Base-by-base conservation (phyloP, 2,797 vertebrate genomes). In the Hirundo rustica region DNA sequence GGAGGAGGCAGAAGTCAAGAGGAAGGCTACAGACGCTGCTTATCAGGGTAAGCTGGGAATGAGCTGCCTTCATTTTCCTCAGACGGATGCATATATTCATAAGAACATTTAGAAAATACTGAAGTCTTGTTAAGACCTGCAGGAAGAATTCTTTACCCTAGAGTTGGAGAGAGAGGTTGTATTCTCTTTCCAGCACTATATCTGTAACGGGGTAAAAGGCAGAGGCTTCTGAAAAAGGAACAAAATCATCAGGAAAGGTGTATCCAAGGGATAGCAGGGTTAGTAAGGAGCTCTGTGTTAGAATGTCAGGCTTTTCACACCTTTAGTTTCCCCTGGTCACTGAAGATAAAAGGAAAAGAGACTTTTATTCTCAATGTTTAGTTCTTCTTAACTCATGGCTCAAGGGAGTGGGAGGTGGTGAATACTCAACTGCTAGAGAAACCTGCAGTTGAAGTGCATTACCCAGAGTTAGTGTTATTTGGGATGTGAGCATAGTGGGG, bases 1-100 rank as follows among this genome's bases (percentile, higher is more conserved):
- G 68, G 99, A 99, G 71, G 99, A 99, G 80, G 98, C 98, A 65
- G 99, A 99, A 93, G 95, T 98, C 94, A 99, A 99, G 96, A 98
- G 98, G 96, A 99, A 99, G 96, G 98, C 98, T 96, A 99, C 99
- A 79, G 98, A 99, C 96, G 98, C 98, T 96, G 98, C 99, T 82
- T 99, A 99, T 98, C 99, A 99, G 96, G 99, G 99, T 99, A 98
- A 97, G 75, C 32, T 81, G 62, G 88, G 86, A 64, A 64, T 66
- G 18, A 71, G 9, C 32, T 91, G 76, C 22, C 51, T 83, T 55
- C 5, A 1, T 51, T 12, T n/a, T 76, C 32, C 26, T 45, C 20
- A n/a, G 57, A 27, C 14, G 0, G 1, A 27, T 44, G 30, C 14
- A 4, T n/a, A 21, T 82, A 26, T 85, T 85, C 12, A 8, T 72